Base-by-base conservation (phyloP, 1,140 invertebrate genomes). In the Forficula auricularia region DNA sequence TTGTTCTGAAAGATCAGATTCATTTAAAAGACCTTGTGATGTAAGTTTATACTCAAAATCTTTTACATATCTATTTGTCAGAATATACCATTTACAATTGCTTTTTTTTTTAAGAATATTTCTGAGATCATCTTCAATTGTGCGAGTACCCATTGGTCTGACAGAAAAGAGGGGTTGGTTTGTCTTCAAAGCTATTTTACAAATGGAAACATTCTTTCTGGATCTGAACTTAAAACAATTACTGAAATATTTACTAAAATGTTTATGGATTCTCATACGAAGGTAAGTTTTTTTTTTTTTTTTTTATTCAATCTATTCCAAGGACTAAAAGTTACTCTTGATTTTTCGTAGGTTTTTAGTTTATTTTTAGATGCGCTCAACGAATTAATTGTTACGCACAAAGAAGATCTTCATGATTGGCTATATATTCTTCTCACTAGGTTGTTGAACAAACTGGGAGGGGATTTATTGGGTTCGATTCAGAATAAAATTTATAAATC, bases 211-310 rank as follows among this genome's bases (percentile, higher is more conserved):
- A 68, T 66, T 13, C 64, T 92, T 4, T 70, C 69, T 8, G 64
- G 70, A 2, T 66, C 72, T 2, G 82, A 91, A 55, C 63, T 91
- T 27, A 75, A 77, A 35, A 72, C 79, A 49, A 70, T 90, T 6
- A 88, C 84, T 0, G 89, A 95, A 52, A 81, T 91, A 47, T 88
- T 94, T 55, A 83, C 85, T 34, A 85, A 88, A 66, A 90, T 95
- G 84, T 94, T 96, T 54, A 88, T 91, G 72, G 90, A 96, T 60
- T 84, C 87, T n/a, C 88, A 94, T 58, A 92, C 86, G 2, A 95
- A 95, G 65, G 72, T 72, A 56, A 42, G 10, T 19, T 6, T 6
- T 6, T 27, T 27, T 32, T n/a, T 40, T 4, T 38, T 19, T 10
- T 14, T 4, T 18, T 38, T 44, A 19, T 44, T n/a, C n/a, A n/a